Evolutionary conservation across 2,797 vertebrate species (phyloP).

Genomic region (Lithobates sylvaticus): DNA sequence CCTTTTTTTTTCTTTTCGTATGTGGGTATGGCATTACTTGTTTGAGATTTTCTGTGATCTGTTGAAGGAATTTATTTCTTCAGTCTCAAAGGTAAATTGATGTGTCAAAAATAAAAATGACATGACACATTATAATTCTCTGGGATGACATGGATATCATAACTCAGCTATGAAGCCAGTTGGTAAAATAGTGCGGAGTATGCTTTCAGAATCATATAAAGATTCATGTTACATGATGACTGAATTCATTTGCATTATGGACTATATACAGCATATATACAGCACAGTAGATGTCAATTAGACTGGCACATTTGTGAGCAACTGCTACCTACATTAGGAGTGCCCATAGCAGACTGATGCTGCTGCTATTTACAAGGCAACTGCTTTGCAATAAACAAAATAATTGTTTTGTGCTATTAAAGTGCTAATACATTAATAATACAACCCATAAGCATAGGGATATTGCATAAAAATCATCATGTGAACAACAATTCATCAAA

Average conservation of each 20-base stretch:
- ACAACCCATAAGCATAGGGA: too few relatives aligned
- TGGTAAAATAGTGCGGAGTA: background rate
- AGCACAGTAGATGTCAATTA: background rate
- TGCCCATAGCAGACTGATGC: too few relatives aligned
- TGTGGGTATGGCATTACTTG: background rate
- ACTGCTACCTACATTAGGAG: too few relatives aligned
- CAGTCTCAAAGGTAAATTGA: slow-evolving; percentile 31
- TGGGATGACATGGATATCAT: background rate
- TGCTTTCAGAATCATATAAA: background rate
- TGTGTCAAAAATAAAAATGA: slow-evolving; percentile 36
- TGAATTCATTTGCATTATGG: background rate
- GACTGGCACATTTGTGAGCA: background rate
- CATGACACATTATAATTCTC: slow-evolving; percentile 1
- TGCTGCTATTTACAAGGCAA: too few relatives aligned
- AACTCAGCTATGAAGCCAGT: slow-evolving; percentile 6
- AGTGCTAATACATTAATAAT: too few relatives aligned
- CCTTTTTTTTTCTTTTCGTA: background rate
- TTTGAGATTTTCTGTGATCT: slow-evolving; percentile 16
- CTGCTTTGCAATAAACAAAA: too few relatives aligned
- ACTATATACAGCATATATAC: too few relatives aligned
- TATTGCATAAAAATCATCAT: too few relatives aligned
- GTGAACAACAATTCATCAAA: too few relatives aligned
- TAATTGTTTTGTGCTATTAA: too few relatives aligned
- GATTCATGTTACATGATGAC: background rate
- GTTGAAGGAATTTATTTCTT: slow-evolving; percentile 17